Conservation (phyloP, 2,888 invertebrate genomes). For the Polymixis lichenea region DNA sequence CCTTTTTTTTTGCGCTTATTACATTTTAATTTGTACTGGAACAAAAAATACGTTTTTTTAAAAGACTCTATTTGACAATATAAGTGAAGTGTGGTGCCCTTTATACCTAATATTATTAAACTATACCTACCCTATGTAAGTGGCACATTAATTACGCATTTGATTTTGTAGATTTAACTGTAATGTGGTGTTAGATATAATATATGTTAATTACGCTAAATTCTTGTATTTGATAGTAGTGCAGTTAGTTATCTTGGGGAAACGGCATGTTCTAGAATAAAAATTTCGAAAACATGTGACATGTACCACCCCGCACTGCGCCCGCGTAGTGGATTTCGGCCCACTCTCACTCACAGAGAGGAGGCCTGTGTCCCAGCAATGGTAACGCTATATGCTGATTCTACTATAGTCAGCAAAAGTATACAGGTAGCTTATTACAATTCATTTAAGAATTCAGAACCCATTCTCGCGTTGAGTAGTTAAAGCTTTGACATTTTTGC, state of each 20-base stretch:
- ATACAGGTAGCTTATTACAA: not conserved
- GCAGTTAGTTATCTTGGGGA: no score
- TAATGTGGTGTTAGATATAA: conserved; percentile 22
- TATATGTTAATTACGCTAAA: conserved; percentile 1
- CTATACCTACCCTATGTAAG: not conserved
- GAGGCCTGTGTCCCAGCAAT: no score
- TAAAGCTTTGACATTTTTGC: not conserved
- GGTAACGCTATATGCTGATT: no score
- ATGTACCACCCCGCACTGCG: no score
- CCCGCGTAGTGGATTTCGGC: no score
- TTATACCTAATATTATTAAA: conserved; percentile 11
- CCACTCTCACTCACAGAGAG: no score
- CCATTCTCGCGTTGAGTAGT: not conserved
- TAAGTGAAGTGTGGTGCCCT: conserved; percentile 26
- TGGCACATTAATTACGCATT: conserved; percentile 41
- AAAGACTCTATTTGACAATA: not conserved
- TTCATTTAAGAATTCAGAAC: not conserved
- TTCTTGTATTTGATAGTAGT: conserved; percentile 29
- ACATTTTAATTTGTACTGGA: not conserved
- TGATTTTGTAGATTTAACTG: conserved; percentile 25
- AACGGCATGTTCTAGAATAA: no score
- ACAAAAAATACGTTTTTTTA: not conserved
- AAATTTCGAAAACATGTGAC: no score
- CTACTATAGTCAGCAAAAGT: conserved; percentile 2
- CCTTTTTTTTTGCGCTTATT: not conserved